Evolutionary conservation across 2,797 vertebrate species (phyloP).

Genomic region (Pangasius djambal): DNA sequence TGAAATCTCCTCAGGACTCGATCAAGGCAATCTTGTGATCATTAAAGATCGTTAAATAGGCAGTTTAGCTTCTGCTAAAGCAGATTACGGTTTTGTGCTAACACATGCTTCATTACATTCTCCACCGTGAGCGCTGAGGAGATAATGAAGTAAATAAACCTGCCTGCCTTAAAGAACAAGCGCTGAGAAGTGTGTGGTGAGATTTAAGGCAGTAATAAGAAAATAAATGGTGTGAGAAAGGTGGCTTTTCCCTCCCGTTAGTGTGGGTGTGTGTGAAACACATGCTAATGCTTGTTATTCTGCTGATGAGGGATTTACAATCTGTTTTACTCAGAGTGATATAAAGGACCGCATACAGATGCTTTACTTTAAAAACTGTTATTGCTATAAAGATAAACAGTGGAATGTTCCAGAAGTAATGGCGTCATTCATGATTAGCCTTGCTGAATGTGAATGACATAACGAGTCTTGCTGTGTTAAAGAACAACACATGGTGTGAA

Average conservation of each 20-base stretch:
- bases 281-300: slow-evolving; percentile 1
- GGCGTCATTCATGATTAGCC: neutral
- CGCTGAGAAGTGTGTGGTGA: neutral
- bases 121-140: slow-evolving; percentile 5
- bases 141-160: slow-evolving; percentile 34
- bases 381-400: neutral
- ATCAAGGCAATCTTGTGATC: slow-evolving; percentile 10
- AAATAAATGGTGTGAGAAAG: slow-evolving; percentile 26
- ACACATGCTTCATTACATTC: slow-evolving; percentile 32
- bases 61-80: slow-evolving; percentile 27
- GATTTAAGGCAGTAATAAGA: slow-evolving; percentile 10
- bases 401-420: neutral
- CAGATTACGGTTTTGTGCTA: neutral
- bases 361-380: neutral
- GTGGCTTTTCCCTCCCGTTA: neutral
- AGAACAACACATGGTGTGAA: neutral
- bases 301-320: slow-evolving; percentile 30
- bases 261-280: neutral
- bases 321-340: neutral
- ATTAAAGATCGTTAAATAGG: slow-evolving; percentile 36
- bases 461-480: neutral
- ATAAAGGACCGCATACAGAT: neutral
- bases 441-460: neutral
- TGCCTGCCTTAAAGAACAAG: neutral
- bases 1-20: neutral